These are phyloP conservation scores for Dysdera silvatica DNA, from an alignment of 1,140 invertebrate genomes.

Conservation along the genomic window DNA sequence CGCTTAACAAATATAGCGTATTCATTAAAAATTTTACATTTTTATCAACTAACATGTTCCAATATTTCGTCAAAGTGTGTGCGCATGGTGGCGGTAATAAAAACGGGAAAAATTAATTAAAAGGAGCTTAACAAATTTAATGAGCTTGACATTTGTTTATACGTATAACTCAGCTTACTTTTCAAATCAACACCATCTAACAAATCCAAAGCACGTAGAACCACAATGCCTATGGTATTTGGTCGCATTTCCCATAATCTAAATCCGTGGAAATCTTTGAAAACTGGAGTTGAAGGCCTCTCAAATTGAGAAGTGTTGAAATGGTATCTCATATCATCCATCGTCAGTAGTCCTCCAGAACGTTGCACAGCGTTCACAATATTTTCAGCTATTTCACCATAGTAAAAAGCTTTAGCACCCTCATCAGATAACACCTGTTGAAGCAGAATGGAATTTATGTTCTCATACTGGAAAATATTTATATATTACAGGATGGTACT, in stretches of 20 bases:
- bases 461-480: background rate
- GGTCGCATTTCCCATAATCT: conserved; percentile 26
- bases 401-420: conserved; percentile 44
- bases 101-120: too few species aligned
- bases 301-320: conserved; percentile 29
- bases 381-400: conserved; percentile 41
- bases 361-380: conserved; percentile 40
- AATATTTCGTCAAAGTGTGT: too few species aligned
- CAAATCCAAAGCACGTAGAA: conserved; percentile 6
- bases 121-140: too few species aligned
- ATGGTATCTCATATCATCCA: conserved; percentile 43
- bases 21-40: too few species aligned
- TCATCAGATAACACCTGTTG: conserved; percentile 37
- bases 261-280: conserved; percentile 7
- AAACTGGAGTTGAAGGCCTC: background rate
- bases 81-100: too few species aligned
- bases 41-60: too few species aligned
- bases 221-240: conserved; percentile 15
- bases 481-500: background rate
- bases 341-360: conserved; percentile 40
- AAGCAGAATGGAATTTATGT: background rate
- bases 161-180: background rate
- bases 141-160: too few species aligned
- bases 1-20: too few species aligned
- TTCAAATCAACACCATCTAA: conserved; percentile 18